These are phyloP conservation scores for Ceratitis capitata DNA, from an alignment of 1,140 invertebrate genomes.

Conservation along the genomic window DNA sequence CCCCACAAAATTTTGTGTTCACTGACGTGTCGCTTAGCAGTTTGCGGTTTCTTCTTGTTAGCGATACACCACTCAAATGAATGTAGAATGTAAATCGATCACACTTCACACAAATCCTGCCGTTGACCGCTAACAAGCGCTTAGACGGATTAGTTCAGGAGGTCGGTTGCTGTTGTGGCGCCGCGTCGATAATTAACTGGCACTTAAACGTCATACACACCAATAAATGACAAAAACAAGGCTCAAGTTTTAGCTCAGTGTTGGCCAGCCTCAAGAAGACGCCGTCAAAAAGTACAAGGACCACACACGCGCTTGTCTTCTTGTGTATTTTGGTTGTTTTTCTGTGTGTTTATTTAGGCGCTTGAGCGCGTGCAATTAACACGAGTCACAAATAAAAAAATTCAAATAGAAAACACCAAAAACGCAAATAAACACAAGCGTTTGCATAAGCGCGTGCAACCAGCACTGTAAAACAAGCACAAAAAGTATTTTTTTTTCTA, in stretches of 20 bases:
- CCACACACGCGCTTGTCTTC: neutral
- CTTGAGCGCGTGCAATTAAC: neutral
- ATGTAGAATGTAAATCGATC: neutral
- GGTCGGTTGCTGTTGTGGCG: neutral
- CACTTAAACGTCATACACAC: neutral
- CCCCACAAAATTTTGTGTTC: neutral
- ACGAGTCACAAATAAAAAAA: conserved; percentile 22
- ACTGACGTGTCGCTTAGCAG: neutral
- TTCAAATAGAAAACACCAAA: neutral
- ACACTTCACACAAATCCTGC: neutral
- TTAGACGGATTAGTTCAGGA: neutral
- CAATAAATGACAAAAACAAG: neutral
- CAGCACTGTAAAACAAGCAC: neutral
- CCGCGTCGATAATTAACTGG: conserved; percentile 4
- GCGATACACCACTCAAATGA: neutral
- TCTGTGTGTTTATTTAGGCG: conserved; percentile 16
- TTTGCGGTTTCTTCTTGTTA: neutral
- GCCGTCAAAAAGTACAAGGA: no score
- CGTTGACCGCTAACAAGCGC: neutral
- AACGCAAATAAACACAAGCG: neutral
- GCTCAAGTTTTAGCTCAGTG: no score
- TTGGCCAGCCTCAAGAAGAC: neutral
- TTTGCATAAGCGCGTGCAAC: neutral
- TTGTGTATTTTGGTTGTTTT: no score
- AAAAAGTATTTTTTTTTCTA: neutral